Percentiles rank a stretch among this genome's conserved stretches.
phyloP scores from a whole-genome alignment of 2,113 vertebrate species.

The Tenebrosternarchus preto region DNA sequence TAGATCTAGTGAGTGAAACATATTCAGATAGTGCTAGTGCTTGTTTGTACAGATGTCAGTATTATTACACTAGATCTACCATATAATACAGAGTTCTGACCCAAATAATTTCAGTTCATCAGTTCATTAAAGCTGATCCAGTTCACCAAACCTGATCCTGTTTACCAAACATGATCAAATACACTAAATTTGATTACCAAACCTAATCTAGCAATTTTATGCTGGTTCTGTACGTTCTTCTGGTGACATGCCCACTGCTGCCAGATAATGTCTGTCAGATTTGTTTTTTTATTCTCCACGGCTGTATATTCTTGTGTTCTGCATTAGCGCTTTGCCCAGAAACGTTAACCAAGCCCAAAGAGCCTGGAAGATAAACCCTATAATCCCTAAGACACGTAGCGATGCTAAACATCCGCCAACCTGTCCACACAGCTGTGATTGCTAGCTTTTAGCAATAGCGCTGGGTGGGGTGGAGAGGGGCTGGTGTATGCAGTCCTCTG shows the following conservation, averaged over 20 bases:
- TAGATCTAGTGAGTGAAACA: too few relatives aligned
- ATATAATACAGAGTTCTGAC: too few relatives aligned
- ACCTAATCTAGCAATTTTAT: too few relatives aligned
- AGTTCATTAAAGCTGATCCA: too few relatives aligned
- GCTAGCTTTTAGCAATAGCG: not conserved
- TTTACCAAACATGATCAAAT: too few relatives aligned
- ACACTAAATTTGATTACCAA: too few relatives aligned
- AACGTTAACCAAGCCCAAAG: not conserved
- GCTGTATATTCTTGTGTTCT: not conserved
- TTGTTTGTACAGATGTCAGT: too few relatives aligned
- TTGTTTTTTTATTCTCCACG: not conserved
- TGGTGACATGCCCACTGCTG: not conserved
- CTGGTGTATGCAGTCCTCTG: slow-evolving; percentile 4
- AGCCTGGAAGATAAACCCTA: not conserved
- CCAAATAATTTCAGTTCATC: too few relatives aligned
- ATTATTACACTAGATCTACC: too few relatives aligned
- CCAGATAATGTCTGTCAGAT: not conserved
- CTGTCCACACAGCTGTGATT: not conserved
- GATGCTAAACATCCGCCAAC: not conserved
- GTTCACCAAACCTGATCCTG: too few relatives aligned
- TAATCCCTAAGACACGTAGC: not conserved
- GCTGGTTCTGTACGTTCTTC: too few relatives aligned
- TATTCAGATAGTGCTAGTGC: too few relatives aligned
- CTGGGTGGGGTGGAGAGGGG: not conserved
- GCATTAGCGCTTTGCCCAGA: not conserved